phyloP scores from a whole-genome alignment of 2,797 vertebrate species.

The Mus caroli region DNA sequence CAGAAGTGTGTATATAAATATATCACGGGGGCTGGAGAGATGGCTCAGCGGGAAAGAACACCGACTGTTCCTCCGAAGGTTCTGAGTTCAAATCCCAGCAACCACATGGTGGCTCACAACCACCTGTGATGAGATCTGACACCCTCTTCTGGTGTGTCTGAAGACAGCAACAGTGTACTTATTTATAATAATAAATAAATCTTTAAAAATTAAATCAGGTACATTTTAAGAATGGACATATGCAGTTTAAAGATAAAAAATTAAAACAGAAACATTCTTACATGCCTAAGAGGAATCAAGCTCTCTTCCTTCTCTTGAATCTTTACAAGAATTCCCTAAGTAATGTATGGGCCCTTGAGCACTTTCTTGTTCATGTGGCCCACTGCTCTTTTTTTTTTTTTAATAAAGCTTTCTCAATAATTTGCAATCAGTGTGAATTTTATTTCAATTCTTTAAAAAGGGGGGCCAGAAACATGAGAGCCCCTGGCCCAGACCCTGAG shows the following conservation, averaged over 20 bases:
- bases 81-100: too few relatives aligned
- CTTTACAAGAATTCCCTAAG: neutral
- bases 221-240: neutral
- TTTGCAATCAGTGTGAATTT: neutral
- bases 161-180: too few relatives aligned
- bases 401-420: neutral
- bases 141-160: too few relatives aligned
- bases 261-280: neutral
- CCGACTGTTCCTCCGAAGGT: too few relatives aligned
- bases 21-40: too few relatives aligned
- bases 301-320: neutral
- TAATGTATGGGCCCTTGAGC: neutral
- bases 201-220: neutral
- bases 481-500: neutral
- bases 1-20: neutral
- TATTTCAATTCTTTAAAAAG: neutral
- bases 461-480: neutral
- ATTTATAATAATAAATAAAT: too few relatives aligned
- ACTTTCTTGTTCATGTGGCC: neutral
- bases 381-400: neutral
- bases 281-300: neutral
- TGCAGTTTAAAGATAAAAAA: neutral
- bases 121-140: too few relatives aligned
- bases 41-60: too few relatives aligned
- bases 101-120: too few relatives aligned